Evolutionary conservation across 1,140 invertebrate genomes (phyloP).

Genomic region (Elymnias hypermnestra): DNA sequence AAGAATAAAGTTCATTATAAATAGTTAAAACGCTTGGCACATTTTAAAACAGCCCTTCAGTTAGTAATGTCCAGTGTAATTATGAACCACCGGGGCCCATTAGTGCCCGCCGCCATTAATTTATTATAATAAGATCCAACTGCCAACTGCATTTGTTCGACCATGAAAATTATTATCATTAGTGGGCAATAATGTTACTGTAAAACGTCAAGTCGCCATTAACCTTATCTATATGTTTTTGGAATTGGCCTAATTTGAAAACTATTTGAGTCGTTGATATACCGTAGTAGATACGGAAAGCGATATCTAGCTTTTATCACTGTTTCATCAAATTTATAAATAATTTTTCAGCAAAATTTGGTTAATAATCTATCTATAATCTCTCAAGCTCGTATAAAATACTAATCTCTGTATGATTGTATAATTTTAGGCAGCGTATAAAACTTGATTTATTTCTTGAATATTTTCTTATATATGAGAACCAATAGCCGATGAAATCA

Average conservation of each 20-base stretch:
- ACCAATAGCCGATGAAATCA: too few relatives aligned
- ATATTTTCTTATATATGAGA: too few relatives aligned
- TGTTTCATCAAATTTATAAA: too few relatives aligned
- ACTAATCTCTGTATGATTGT: too few relatives aligned
- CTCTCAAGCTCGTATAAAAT: too few relatives aligned
- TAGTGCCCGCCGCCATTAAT: slow-evolving; percentile 58
- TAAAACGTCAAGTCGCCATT: slow-evolving; percentile 32
- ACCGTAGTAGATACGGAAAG: too few relatives aligned
- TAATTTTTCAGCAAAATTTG: too few relatives aligned
- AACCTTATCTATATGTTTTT: slow-evolving; percentile 29
- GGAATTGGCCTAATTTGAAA: neutral
- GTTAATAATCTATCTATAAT: too few relatives aligned
- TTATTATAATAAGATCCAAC: slow-evolving; percentile 71
- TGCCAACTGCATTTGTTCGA: slow-evolving; percentile 55
- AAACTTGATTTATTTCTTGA: too few relatives aligned
- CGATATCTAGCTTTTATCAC: too few relatives aligned
- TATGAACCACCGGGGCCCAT: slow-evolving; percentile 51
- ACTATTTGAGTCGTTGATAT: too few relatives aligned
- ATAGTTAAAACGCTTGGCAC: slow-evolving; percentile 31
- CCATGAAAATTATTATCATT: slow-evolving; percentile 70
- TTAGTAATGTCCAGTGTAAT: slow-evolving; percentile 57
- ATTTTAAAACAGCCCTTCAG: slow-evolving; percentile 49
- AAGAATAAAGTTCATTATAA: slow-evolving; percentile 35
- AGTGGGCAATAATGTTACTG: slow-evolving; percentile 49
- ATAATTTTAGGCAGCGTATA: too few relatives aligned